Conservation (phyloP, 1,140 invertebrate genomes). For the Melanaphis sacchari region DNA sequence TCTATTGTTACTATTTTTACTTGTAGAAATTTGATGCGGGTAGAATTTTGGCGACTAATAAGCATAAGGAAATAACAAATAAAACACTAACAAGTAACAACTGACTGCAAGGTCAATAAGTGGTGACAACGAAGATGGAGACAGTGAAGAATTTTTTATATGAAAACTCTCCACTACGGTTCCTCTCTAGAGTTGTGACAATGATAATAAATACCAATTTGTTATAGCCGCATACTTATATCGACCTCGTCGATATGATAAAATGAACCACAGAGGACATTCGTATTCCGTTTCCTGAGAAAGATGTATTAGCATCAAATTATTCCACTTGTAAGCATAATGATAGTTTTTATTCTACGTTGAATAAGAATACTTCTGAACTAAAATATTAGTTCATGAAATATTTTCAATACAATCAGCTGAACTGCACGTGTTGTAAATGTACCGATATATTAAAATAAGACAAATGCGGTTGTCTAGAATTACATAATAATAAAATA, state of each 20-base stretch:
- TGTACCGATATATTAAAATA: neutral
- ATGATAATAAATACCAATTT: constrained; percentile 38
- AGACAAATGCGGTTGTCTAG: neutral
- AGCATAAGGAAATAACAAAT: constrained; percentile 33
- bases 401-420: neutral
- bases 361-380: neutral
- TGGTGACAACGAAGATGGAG: neutral
- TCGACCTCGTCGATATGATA: constrained; percentile 13
- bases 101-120: constrained; percentile 1
- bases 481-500: neutral
- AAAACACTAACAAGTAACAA: neutral
- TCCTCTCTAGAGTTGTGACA: constrained; percentile 27
- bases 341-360: neutral
- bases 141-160: constrained; percentile 22
- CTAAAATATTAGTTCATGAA: neutral
- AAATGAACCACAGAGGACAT: constrained; percentile 43
- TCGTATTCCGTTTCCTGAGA: constrained; percentile 35
- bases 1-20: neutral
- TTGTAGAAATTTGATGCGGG: constrained; percentile 3
- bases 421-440: neutral
- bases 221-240: neutral
- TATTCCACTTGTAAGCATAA: neutral
- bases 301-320: neutral
- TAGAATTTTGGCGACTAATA: constrained; percentile 21
- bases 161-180: constrained; percentile 11